Evolutionary conservation across 2,888 invertebrate genomes (phyloP).

Genomic region (Dolichopus griseipennis): DNA sequence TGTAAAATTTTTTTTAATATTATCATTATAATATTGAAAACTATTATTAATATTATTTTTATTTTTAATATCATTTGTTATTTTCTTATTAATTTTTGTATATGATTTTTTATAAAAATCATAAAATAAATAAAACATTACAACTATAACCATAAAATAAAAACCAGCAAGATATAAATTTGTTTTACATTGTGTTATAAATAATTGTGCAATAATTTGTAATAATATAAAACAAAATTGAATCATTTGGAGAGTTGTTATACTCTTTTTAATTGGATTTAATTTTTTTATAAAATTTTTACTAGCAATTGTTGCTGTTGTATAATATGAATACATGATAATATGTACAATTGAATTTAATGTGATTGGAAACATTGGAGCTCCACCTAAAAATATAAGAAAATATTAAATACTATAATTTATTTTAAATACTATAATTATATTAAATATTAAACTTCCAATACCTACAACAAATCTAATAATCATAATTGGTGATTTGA

Average conservation of each 20-base stretch:
- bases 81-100: slow-evolving; percentile 17
- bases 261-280: slow-evolving; percentile 52
- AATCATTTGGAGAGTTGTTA: slow-evolving; percentile 59
- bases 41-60: slow-evolving; percentile 1
- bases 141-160: slow-evolving; percentile 53
- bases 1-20: no score
- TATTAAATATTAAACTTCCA: no score
- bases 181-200: slow-evolving; percentile 49
- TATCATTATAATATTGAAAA: no score
- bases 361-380: slow-evolving; percentile 55
- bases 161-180: slow-evolving; percentile 46
- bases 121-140: slow-evolving; percentile 63
- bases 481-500: no score
- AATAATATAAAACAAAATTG: slow-evolving; percentile 58
- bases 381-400: slow-evolving; percentile 49
- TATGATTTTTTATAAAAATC: slow-evolving; percentile 59
- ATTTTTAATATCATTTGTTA: neutral
- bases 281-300: slow-evolving; percentile 49
- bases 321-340: slow-evolving; percentile 70
- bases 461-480: no score
- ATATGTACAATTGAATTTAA: slow-evolving; percentile 61
- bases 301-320: slow-evolving; percentile 53
- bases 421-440: slow-evolving; percentile 8
- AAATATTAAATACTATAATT: slow-evolving; percentile 9
- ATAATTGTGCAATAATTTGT: slow-evolving; percentile 48